Evolutionary conservation across 2,797 vertebrate species (phyloP).

Genomic region (Poecile montanus): DNA sequence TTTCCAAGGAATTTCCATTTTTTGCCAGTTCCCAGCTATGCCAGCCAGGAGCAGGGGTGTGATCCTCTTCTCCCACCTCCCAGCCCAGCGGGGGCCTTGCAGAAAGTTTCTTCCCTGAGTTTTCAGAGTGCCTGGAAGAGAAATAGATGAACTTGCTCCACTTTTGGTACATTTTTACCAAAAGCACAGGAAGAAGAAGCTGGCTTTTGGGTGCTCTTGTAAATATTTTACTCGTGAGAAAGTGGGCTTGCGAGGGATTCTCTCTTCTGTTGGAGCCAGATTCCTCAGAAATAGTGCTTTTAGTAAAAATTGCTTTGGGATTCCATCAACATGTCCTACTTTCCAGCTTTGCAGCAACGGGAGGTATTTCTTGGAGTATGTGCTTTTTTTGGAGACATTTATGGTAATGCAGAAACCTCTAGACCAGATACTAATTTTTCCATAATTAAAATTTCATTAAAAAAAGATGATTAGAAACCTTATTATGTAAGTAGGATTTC

Average conservation of each 20-base stretch:
- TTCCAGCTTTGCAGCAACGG: background rate
- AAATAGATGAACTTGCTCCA: background rate
- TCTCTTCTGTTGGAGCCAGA: background rate
- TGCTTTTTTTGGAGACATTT: background rate
- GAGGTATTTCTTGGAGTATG: background rate
- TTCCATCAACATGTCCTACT: background rate
- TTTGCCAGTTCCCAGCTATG: background rate
- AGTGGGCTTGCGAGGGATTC: background rate
- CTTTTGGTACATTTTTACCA: background rate
- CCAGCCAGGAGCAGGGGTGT: background rate
- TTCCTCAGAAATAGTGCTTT: constrained; percentile 4
- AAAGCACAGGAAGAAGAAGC: background rate
- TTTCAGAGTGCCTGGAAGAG: background rate
- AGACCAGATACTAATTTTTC: constrained; percentile 15
- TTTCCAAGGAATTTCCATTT: background rate
- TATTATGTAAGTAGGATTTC: background rate
- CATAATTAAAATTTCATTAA: constrained; percentile 25
- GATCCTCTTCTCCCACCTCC: background rate
- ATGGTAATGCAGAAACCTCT: background rate
- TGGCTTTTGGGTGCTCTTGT: constrained; percentile 29
- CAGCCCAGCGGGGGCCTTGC: background rate
- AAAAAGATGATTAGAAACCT: background rate
- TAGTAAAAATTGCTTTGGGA: constrained; percentile 21
- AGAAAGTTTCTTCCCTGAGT: background rate
- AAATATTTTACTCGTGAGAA: constrained; percentile 38